A percentile compares a stretch with the other conserved stretches of the same genome.
These are phyloP conservation scores for Microctonus aethiopoides DNA, from an alignment of 2,888 invertebrate genomes.

Conservation along the genomic window DNA sequence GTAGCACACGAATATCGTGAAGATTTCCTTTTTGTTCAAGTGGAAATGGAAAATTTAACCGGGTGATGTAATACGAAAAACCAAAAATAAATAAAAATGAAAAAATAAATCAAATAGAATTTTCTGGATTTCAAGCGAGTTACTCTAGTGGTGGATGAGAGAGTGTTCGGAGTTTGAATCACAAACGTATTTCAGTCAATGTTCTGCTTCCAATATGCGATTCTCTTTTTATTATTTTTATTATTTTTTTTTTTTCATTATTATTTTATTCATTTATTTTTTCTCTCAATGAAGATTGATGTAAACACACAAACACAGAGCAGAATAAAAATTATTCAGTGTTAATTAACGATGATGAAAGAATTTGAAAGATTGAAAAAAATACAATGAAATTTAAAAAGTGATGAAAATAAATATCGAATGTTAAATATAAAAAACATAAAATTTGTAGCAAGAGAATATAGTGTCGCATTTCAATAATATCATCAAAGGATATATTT, in stretches of 20 bases:
- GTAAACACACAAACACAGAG: neutral
- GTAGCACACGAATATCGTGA: neutral
- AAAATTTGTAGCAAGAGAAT: too few relatives aligned
- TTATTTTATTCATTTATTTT: neutral
- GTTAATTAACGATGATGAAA: neutral
- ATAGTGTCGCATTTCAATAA: too few relatives aligned
- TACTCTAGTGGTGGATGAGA: neutral
- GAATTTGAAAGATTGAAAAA: neutral
- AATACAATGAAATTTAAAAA: too few relatives aligned
- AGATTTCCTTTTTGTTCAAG: neutral
- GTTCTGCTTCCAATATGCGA: neutral
- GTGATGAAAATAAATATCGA: too few relatives aligned
- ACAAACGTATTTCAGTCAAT: neutral
- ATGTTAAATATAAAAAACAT: too few relatives aligned
- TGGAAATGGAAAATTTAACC: constrained; percentile 1
- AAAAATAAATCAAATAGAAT: neutral
- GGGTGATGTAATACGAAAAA: neutral
- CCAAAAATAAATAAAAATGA: neutral
- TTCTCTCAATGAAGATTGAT: neutral
- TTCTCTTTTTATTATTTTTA: too few relatives aligned
- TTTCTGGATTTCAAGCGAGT: neutral
- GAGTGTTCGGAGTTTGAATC: neutral
- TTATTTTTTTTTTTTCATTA: neutral
- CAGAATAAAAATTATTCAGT: neutral
- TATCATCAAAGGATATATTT: too few relatives aligned